These are phyloP conservation scores for Yponomeuta cagnagella DNA, from an alignment of 2,888 invertebrate genomes.

Conservation along the genomic window DNA sequence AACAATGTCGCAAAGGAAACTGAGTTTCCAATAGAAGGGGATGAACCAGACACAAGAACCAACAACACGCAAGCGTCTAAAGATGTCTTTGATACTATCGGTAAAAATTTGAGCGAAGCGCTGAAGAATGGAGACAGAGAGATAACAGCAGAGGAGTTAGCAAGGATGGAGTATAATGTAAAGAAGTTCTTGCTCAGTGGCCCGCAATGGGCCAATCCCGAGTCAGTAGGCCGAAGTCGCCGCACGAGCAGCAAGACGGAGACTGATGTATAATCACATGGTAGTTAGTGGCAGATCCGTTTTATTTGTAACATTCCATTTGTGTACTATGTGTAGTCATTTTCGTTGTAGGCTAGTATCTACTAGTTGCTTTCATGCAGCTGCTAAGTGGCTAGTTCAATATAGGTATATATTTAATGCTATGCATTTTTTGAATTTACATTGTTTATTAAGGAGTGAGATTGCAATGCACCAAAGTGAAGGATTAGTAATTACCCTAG, in stretches of 20 bases:
- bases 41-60: constrained; percentile 51
- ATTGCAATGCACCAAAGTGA: constrained; percentile 2
- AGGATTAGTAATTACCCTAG: neutral
- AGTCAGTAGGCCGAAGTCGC: constrained; percentile 48
- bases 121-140: constrained; percentile 53
- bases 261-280: constrained; percentile 69
- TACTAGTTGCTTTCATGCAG: constrained; percentile 22
- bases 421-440: constrained; percentile 6
- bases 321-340: constrained; percentile 1
- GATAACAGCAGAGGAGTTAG: constrained; percentile 76
- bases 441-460: constrained; percentile 4
- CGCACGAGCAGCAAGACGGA: constrained; percentile 74
- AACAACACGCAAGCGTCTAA: constrained; percentile 34
- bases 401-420: neutral
- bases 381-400: neutral
- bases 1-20: constrained; percentile 58
- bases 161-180: constrained; percentile 86
- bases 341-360: constrained; percentile 26
- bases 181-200: constrained; percentile 82
- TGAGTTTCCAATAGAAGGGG: constrained; percentile 61
- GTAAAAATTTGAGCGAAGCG: constrained; percentile 42
- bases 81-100: constrained; percentile 22
- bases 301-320: constrained; percentile 32
- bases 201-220: constrained; percentile 56
- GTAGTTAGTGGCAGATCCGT: constrained; percentile 33